A percentile compares a stretch with the other conserved stretches of the same genome.
phyloP scores from a whole-genome alignment of 2,888 invertebrate species.

The Cosmorhoe ocellata region DNA sequence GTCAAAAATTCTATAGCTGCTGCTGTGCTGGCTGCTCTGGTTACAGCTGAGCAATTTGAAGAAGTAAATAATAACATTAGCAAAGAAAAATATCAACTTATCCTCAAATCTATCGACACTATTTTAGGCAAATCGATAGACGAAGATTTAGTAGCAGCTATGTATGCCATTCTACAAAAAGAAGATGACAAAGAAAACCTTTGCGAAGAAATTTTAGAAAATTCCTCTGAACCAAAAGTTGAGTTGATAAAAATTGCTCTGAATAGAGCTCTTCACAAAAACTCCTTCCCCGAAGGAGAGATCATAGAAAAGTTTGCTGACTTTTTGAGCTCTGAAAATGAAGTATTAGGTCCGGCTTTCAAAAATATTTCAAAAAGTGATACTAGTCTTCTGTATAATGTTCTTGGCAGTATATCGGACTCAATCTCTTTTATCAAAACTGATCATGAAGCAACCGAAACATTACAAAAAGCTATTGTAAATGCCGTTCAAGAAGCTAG shows the following conservation, averaged over 20 bases:
- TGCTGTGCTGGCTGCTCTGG: conserved; percentile 76
- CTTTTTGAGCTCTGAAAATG: conserved; percentile 84
- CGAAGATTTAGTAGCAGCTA: conserved; percentile 72
- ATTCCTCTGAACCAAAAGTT: conserved; percentile 82
- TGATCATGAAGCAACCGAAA: conserved; percentile 85
- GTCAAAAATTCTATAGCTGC: conserved; percentile 80
- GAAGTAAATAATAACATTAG: conserved; percentile 76
- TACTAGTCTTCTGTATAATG: conserved; percentile 81
- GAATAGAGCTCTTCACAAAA: conserved; percentile 65
- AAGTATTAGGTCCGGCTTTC: conserved; percentile 84
- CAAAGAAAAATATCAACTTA: conserved; percentile 76
- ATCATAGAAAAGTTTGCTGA: conserved; percentile 84
- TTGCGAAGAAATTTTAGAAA: conserved; percentile 75
- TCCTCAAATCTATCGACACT: conserved; percentile 77
- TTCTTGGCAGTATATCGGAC: conserved; percentile 83
- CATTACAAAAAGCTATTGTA: conserved; percentile 86
- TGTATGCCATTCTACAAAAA: conserved; percentile 75
- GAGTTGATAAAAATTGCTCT: conserved; percentile 84
- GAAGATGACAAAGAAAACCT: conserved; percentile 76
- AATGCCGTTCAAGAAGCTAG: conserved; percentile 85
- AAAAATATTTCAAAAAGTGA: conserved; percentile 85
- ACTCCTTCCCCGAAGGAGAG: conserved; percentile 79
- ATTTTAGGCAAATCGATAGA: conserved; percentile 76
- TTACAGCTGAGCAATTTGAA: conserved; percentile 77
- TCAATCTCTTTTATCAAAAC: conserved; percentile 83